Evolutionary conservation across 2,888 invertebrate species (phyloP).

Genomic region (Pantelozetes paolii): DNA sequence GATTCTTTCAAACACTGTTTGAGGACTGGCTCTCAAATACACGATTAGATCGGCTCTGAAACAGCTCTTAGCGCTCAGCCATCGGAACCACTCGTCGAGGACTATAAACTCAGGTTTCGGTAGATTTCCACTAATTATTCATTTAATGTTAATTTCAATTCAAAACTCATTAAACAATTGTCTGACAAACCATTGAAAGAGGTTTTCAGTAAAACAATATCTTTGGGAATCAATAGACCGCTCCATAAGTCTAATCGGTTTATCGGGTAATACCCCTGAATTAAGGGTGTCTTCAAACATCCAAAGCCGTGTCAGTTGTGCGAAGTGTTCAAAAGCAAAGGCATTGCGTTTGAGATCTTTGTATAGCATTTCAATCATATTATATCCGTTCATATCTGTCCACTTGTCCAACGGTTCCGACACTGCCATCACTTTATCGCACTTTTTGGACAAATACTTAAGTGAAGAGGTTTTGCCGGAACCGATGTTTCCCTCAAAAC

Average conservation of each 20-base stretch:
- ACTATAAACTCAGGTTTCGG: constrained; percentile 72
- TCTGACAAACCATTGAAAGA: constrained; percentile 55
- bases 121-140: constrained; percentile 59
- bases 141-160: neutral
- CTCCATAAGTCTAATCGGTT: constrained; percentile 63
- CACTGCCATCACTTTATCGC: constrained; percentile 13
- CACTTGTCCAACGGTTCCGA: constrained; percentile 60
- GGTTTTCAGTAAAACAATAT: constrained; percentile 74
- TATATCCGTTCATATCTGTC: constrained; percentile 72
- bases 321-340: constrained; percentile 83
- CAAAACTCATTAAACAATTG: neutral
- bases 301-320: constrained; percentile 75
- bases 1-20: constrained; percentile 69
- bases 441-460: constrained; percentile 6
- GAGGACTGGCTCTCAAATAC: constrained; percentile 69
- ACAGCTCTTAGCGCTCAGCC: constrained; percentile 62
- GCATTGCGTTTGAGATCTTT: constrained; percentile 75
- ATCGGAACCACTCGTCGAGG: constrained; percentile 79
- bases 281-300: no score
- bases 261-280: neutral
- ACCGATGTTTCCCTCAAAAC: constrained; percentile 40
- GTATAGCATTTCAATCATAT: constrained; percentile 80
- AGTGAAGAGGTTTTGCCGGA: constrained; percentile 35
- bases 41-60: constrained; percentile 68
- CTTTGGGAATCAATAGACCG: constrained; percentile 79